Percentiles rank a stretch among this genome's conserved stretches.
Conservation (phyloP, 2,888 invertebrate species). For the Dynastes hyllus region DNA sequence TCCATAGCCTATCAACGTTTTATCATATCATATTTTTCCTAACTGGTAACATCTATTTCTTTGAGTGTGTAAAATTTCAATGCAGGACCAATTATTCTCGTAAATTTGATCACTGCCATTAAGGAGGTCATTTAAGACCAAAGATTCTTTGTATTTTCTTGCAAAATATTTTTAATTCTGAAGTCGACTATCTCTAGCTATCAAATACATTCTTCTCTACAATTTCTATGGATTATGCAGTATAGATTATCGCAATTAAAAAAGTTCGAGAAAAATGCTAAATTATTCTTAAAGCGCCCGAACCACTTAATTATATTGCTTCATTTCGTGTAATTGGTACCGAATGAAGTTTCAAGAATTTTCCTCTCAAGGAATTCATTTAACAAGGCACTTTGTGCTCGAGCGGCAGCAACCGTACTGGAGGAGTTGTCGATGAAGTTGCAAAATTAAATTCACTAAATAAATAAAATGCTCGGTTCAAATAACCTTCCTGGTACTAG, state of each 20-base stretch:
- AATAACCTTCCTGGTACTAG: constrained; percentile 53
- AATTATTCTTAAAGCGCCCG: constrained; percentile 50
- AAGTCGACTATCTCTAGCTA: no score
- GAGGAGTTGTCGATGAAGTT: constrained; percentile 52
- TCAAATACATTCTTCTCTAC: no score
- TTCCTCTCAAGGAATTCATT: constrained; percentile 46
- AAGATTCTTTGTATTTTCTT: no score
- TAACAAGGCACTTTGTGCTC: constrained; percentile 49
- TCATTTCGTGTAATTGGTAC: constrained; percentile 49
- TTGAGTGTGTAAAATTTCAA: no score
- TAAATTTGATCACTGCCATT: no score
- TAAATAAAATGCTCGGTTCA: constrained; percentile 59
- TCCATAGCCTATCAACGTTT: no score
- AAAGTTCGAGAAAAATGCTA: constrained; percentile 25
- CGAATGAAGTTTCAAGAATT: constrained; percentile 52
- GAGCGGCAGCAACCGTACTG: constrained; percentile 27
- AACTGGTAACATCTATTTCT: no score
- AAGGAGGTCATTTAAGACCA: no score
- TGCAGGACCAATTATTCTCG: no score
- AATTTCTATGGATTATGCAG: neutral
- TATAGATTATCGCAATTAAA: neutral
- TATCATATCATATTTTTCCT: no score
- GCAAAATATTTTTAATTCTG: no score
- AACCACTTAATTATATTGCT: constrained; percentile 51
- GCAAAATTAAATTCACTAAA: constrained; percentile 60